Base-by-base conservation (phyloP, 2,797 vertebrate genomes). In the Diplodus puntazzo region DNA sequence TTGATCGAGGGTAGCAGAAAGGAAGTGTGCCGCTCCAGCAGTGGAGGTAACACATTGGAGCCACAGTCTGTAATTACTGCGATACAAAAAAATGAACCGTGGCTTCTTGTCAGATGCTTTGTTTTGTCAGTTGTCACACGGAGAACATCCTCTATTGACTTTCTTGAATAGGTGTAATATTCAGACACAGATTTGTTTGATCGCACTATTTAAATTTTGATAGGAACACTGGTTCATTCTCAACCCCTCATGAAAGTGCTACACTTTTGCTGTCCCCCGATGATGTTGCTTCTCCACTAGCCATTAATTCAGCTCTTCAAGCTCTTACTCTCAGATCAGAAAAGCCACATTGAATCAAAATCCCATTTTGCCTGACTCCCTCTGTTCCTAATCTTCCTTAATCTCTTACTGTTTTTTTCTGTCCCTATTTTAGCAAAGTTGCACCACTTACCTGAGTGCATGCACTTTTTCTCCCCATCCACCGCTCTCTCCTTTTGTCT, bases 371-470 rank as follows among this genome's bases (percentile, higher is more conserved):
- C 77, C 62, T 69, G 39, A 25, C 34, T 69, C n/a, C 39, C 43
- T 70, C 67, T 65, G 68, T 77, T 80, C 21, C 68, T 87, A 84
- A 88, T 88, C 83, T 79, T 57, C 66, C 76, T 85, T 80, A 82
- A 87, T 86, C 75, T 79, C 74, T 73, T 49, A 78, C 63, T 8
- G 13, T 85, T 85, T 83, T 34, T 85, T 88, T 84, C 84, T 72
- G 68, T 80, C 81, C 46, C 73, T 77, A 60, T 80, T 80, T 79
- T 68, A 80, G 69, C 76, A 69, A 81, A 81, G 76, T 63, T 73
- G 43, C 75, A 79, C 63, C 69, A 75, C 77, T 89, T 87, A 89
- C 84, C 83, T 89, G 84, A 79, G 63, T 60, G 67, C 80, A 66
- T 72, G 71, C 82, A 82, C 87, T 86, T 63, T 66, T 58, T 82